These are phyloP conservation scores for Eretmochelys imbricata DNA, from an alignment of 2,113 vertebrate genomes.

Conservation along the genomic window DNA sequence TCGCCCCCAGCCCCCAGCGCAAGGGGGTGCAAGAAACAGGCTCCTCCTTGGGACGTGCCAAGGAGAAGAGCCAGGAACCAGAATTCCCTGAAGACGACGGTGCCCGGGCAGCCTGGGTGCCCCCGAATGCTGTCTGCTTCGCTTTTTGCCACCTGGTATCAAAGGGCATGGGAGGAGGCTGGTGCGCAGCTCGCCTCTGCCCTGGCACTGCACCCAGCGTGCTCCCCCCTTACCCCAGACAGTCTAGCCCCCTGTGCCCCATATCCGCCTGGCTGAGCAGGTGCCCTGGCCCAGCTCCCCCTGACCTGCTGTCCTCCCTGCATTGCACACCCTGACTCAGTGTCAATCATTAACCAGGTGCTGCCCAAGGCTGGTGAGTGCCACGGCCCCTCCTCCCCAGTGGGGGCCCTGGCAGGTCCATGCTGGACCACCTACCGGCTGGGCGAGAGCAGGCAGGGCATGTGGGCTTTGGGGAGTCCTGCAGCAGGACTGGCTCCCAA, in stretches of 20 bases:
- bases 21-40: no score
- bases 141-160: no score
- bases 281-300: accelerated
- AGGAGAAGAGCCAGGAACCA: background rate
- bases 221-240: accelerated
- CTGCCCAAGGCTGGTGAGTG: accelerated
- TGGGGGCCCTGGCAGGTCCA: no score
- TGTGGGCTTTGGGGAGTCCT: no score
- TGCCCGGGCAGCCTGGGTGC: no score
- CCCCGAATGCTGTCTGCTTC: background rate
- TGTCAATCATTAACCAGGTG: background rate
- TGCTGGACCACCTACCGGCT: no score
- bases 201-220: no score
- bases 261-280: background rate
- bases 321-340: background rate
- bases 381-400: no score
- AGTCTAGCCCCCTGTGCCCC: accelerated
- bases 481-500: no score
- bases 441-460: background rate
- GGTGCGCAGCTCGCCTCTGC: no score
- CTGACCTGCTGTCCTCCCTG: background rate
- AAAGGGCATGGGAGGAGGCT: background rate
- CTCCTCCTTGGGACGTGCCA: no score
- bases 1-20: background rate
- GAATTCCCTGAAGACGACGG: background rate